Evolutionary conservation across 2,113 vertebrate genomes (phyloP).

Genomic region (Actenoides hombroni): DNA sequence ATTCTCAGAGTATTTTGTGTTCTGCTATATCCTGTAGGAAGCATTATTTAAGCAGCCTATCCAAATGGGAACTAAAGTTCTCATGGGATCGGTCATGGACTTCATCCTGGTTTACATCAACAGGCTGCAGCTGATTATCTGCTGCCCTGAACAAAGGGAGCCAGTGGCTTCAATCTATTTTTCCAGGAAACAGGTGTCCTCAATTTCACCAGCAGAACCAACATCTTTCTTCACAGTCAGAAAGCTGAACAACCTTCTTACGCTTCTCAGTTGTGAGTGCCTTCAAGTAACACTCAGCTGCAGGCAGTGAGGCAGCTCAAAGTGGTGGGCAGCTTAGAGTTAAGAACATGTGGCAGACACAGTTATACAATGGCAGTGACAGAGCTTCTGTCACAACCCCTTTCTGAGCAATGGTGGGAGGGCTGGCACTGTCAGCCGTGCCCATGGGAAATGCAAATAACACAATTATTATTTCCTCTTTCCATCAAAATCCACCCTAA

Average conservation of each 20-base stretch:
- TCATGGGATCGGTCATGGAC: not conserved
- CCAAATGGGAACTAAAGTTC: not conserved
- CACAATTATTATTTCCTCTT: not conserved
- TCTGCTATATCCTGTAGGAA: not conserved
- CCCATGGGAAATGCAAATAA: not conserved
- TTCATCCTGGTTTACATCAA: constrained; percentile 1
- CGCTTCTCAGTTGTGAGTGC: not conserved
- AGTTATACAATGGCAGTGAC: not conserved
- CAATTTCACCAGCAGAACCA: not conserved
- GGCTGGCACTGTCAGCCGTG: rapidly evolving
- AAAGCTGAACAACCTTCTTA: not conserved
- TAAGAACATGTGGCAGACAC: not conserved
- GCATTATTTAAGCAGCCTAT: not conserved
- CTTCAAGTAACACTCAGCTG: not conserved
- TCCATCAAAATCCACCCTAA: not conserved
- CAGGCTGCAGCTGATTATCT: not conserved
- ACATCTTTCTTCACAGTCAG: not conserved
- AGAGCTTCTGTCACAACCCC: not conserved
- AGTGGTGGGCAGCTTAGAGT: not conserved
- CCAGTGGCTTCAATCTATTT: not conserved
- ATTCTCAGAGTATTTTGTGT: not conserved
- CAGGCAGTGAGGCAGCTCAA: not conserved
- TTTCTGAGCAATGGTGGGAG: rapidly evolving
- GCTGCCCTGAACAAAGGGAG: not conserved
- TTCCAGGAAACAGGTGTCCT: constrained; percentile 2